These are phyloP conservation scores for Bathynomus jamesi DNA, from an alignment of 1,140 invertebrate genomes.

Conservation along the genomic window DNA sequence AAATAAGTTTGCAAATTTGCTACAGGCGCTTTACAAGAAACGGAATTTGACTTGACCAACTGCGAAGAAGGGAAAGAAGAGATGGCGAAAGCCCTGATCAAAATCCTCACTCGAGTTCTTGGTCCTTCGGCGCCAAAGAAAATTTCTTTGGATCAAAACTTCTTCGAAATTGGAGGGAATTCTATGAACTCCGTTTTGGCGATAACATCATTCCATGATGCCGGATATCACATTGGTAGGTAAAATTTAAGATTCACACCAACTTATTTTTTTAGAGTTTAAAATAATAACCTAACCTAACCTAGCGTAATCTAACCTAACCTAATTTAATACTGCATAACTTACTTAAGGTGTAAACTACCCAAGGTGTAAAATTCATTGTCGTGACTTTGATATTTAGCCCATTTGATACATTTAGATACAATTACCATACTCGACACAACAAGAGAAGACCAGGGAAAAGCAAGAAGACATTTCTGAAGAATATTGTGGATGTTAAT, in stretches of 20 bases:
- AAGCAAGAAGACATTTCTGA: too few relatives aligned
- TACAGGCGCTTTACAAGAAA: too few relatives aligned
- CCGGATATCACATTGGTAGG: constrained; percentile 63
- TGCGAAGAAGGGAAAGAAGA: neutral
- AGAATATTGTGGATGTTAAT: too few relatives aligned
- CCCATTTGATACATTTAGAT: too few relatives aligned
- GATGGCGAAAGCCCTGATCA: constrained; percentile 1
- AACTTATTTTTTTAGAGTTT: neutral
- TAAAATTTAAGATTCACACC: too few relatives aligned
- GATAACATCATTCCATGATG: constrained; percentile 64
- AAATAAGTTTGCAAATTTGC: too few relatives aligned
- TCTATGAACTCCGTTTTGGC: constrained; percentile 76
- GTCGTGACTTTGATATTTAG: too few relatives aligned
- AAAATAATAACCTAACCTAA: neutral
- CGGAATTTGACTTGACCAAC: constrained; percentile 1
- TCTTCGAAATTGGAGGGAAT: constrained; percentile 76
- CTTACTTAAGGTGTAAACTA: neutral
- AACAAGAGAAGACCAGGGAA: too few relatives aligned
- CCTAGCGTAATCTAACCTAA: neutral
- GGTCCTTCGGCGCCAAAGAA: constrained; percentile 18
- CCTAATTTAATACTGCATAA: neutral
- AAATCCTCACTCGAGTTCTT: constrained; percentile 30
- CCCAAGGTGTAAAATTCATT: too few relatives aligned
- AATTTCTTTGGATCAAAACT: constrained; percentile 54
- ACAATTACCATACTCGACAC: too few relatives aligned